These are phyloP conservation scores for Rhamphomyia laevipes DNA, from an alignment of 2,888 invertebrate species.

Conservation along the genomic window DNA sequence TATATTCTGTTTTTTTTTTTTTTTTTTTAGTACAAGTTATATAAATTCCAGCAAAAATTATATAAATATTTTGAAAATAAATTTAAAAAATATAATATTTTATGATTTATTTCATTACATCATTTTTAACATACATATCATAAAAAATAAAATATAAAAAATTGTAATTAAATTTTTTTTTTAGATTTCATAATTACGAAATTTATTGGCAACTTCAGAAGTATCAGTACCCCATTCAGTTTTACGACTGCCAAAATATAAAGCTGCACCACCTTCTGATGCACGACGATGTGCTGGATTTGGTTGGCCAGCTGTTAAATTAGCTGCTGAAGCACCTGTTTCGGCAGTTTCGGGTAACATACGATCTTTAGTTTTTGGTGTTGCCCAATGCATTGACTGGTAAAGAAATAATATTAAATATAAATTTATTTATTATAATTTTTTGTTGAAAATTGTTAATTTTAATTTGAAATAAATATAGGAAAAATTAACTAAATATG, in stretches of 20 bases:
- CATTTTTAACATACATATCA: too few species aligned
- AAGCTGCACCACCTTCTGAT: conserved; percentile 78
- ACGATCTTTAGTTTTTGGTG: conserved; percentile 79
- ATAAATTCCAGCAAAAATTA: conserved; percentile 17
- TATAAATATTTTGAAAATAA: conserved; percentile 10
- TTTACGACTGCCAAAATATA: conserved; percentile 47
- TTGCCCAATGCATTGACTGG: conserved; percentile 91
- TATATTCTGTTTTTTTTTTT: conserved; percentile 3
- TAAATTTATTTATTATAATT: too few species aligned
- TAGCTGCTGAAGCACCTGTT: conserved; percentile 37
- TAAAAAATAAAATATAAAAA: too few species aligned
- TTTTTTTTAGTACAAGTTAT: background rate
- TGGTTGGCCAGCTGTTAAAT: conserved; percentile 44
- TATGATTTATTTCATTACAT: conserved; percentile 2
- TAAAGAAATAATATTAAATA: conserved; percentile 12
- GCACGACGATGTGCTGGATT: conserved; percentile 57
- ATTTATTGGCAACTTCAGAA: conserved; percentile 73
- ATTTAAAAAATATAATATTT: background rate
- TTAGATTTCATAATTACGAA: conserved; percentile 89
- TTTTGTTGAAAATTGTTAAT: too few species aligned
- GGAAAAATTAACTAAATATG: too few species aligned
- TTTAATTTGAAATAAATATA: too few species aligned
- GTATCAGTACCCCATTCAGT: conserved; percentile 60
- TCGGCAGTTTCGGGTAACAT: conserved; percentile 54
- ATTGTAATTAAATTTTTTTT: conserved; percentile 5